Percentiles rank a stretch among this genome's conserved stretches.
Evolutionary conservation across 2,797 vertebrate genomes (phyloP).

Genomic region (Gymnothorax reevesii): DNA sequence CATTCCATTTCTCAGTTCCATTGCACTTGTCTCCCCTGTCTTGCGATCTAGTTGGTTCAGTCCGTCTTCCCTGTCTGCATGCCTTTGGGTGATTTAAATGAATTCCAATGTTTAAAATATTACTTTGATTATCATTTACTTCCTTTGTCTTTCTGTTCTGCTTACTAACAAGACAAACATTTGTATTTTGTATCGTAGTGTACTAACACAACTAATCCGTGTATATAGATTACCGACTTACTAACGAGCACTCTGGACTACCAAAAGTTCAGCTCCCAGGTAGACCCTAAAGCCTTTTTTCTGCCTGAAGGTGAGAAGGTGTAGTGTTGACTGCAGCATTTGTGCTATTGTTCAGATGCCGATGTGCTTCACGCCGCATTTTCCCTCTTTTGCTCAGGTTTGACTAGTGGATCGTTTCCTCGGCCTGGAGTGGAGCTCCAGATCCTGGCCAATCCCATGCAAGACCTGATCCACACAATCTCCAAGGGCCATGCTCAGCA

Average conservation of each 20-base stretch:
- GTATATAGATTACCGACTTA: too few species aligned
- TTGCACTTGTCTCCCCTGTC: too few species aligned
- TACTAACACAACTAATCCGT: too few species aligned
- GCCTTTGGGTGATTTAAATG: too few species aligned
- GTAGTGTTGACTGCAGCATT: not conserved
- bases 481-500: conserved; percentile 64
- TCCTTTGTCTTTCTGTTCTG: too few species aligned
- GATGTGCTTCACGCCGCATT: not conserved
- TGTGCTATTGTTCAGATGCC: not conserved
- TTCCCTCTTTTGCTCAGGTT: conserved; percentile 55
- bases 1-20: too few species aligned
- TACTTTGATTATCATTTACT: too few species aligned
- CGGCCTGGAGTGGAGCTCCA: conserved; percentile 72
- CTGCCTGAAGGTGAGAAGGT: conserved; percentile 67
- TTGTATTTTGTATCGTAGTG: too few species aligned
- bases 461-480: conserved; percentile 74
- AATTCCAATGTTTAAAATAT: too few species aligned
- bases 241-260: conserved; percentile 80
- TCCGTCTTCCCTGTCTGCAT: too few species aligned
- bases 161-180: too few species aligned
- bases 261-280: conserved; percentile 64
- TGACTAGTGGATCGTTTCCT: conserved; percentile 71
- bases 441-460: conserved; percentile 81
- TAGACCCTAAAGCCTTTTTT: conserved; percentile 61
- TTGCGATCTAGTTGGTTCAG: too few species aligned